Evolutionary conservation across 2,888 invertebrate species (phyloP).

Genomic region (Bellardia pandia): DNA sequence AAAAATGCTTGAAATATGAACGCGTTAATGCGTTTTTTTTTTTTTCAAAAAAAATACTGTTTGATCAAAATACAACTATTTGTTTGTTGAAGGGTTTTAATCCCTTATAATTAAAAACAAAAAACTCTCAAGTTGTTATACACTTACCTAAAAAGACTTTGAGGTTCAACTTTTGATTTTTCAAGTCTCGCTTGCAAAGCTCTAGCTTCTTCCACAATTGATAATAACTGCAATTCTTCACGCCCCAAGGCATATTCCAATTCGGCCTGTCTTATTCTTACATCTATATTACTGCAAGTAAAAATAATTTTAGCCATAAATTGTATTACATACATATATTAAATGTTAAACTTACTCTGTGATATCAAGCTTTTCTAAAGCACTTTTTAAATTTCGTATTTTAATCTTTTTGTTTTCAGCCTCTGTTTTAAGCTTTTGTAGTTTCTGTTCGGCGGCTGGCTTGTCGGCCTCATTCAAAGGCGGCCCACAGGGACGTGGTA

Average conservation of each 20-base stretch:
- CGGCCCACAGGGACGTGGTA: slow-evolving; percentile 84
- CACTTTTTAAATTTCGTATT: slow-evolving; percentile 92
- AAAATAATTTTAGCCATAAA: background rate
- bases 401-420: slow-evolving; percentile 91
- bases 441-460: slow-evolving; percentile 86
- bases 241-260: slow-evolving; percentile 94
- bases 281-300: slow-evolving; percentile 91
- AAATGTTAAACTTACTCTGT: slow-evolving; percentile 89
- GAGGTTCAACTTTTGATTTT: slow-evolving; percentile 86
- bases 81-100: no score
- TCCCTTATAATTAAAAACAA: no score
- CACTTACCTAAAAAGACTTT: slow-evolving; percentile 86
- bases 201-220: slow-evolving; percentile 92
- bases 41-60: no score
- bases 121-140: background rate
- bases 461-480: slow-evolving; percentile 85
- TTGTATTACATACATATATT: background rate
- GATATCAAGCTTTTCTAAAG: slow-evolving; percentile 92
- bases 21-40: no score
- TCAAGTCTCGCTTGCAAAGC: slow-evolving; percentile 91
- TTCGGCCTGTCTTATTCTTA: slow-evolving; percentile 95
- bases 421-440: slow-evolving; percentile 87
- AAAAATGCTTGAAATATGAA: no score
- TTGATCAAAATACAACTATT: no score
- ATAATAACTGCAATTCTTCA: slow-evolving; percentile 93